phyloP scores from a whole-genome alignment of 2,888 invertebrate genomes.

The Galerucella nymphaeae region DNA sequence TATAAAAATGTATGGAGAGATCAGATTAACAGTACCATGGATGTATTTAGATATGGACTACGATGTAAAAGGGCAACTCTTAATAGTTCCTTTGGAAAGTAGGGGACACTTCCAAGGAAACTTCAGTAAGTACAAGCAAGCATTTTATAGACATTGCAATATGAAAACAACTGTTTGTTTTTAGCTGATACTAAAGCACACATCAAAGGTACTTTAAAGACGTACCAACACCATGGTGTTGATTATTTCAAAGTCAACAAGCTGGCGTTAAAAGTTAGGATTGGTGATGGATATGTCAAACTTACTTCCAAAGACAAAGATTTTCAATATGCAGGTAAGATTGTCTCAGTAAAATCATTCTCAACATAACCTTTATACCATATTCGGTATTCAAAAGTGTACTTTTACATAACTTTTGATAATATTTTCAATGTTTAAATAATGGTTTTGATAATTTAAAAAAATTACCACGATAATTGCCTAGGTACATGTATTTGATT shows the following conservation, averaged over 20 bases:
- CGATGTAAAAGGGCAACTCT: slow-evolving; percentile 67
- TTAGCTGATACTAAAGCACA: slow-evolving; percentile 68
- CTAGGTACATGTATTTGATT: too few species aligned
- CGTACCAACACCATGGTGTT: slow-evolving; percentile 69
- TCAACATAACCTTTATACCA: too few species aligned
- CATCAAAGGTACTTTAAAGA: slow-evolving; percentile 71
- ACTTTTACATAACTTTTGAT: too few species aligned
- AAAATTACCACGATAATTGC: too few species aligned
- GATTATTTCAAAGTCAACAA: slow-evolving; percentile 73
- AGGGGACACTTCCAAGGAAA: slow-evolving; percentile 69
- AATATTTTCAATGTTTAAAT: too few species aligned
- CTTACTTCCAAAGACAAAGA: slow-evolving; percentile 69
- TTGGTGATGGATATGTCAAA: slow-evolving; percentile 72
- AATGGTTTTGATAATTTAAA: too few species aligned
- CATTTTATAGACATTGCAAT: not conserved
- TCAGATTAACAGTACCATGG: slow-evolving; percentile 65
- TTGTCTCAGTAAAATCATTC: too few species aligned
- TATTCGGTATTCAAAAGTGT: too few species aligned
- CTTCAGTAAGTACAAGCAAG: slow-evolving; percentile 65
- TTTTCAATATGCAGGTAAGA: slow-evolving; percentile 69
- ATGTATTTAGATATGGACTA: slow-evolving; percentile 67
- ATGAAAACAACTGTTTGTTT: slow-evolving; percentile 23
- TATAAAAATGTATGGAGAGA: slow-evolving; percentile 62
- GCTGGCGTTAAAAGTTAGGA: slow-evolving; percentile 70
- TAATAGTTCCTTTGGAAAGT: slow-evolving; percentile 67